Base-by-base conservation (phyloP, 1,140 invertebrate genomes). In the Acromyrmex heyeri region DNA sequence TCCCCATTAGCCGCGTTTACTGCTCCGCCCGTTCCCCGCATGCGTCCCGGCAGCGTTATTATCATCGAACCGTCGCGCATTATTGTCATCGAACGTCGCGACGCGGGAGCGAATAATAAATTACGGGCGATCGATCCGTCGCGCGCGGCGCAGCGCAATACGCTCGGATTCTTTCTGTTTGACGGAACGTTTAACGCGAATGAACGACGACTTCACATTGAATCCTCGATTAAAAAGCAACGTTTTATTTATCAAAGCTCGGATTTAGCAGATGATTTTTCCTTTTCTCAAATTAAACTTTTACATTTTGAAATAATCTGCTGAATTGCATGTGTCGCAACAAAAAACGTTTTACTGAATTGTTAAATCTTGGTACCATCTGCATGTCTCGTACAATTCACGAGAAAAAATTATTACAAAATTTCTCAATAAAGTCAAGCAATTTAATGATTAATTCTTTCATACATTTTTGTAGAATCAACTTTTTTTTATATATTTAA, bases 11-110 rank as follows among this genome's bases (percentile, higher is more conserved):
- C 30, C 86, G 59, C 67, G 53, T 59, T 73, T 65, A 64, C 78
- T 18, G 57, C 65, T 61, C 38, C 83, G 64, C 34, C 21, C 12
- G 8, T 38, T 53, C 48, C 72, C 53, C 55, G 12, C n/a, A 53
- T 27, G 27, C 48, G 8, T 21, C 16, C 18, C 70, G 44, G 6
- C 55, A 3, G 78, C 30, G 69, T 83, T 83, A 83, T 83, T 83
- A 75, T 75, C 69, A 50, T 73, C 69, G 79, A 83, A 83, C 79
- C 69, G 79, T 75, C 69, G 55, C 79, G 77, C 55, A 57, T 83
- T 83, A 83, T 83, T 83, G 79, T 83, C 79, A 83, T 75, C 79
- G 69, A 75, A 83, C 79, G 69, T 85, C 82, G 72, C 73, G 82
- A 79, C 75, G 75, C 83, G 62, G 55, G 61, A 79, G 48, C 59